Evolutionary conservation across 2,113 vertebrate genomes (phyloP), one percentile per base, ranked within the genome.

Genomic region (Corvus cornix): DNA sequence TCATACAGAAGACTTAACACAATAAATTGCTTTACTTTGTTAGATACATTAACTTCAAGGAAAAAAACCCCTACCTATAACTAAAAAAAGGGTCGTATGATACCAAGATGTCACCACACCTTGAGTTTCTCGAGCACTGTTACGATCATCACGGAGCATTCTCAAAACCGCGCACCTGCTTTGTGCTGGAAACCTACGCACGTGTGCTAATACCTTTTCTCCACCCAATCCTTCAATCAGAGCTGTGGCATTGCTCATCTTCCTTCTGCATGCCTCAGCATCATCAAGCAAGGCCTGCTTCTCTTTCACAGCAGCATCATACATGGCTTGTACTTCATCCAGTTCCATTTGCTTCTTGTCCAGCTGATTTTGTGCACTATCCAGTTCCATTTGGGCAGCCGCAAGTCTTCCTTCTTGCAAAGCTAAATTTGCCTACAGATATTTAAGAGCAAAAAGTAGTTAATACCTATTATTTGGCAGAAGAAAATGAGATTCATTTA

Each of bases 171-270:
- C 33, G 13, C 27, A 28, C 10, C 59, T 37, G 1, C 35, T 90
- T 43, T 60, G 28, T 63, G 30, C 44, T 70, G 48, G 43, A 55
- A 93, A 58, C 17, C 26, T 52, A 28, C 13, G 46, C 26, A 4
- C 14, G 51, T 23, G 37, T 69, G 24, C 43, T 17, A 31, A 52
- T 95, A 98, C 98, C 98, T 99, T 99, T 97, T 99, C 98, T 94
- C 97, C 98, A 44, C 97, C 98, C 51, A 99, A 94, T 13, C 98
- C 98, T 53, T 98, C 97, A 63, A 98, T 99, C 72, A 99, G 97
- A 52, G 98, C 97, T 13, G 97, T 98, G 52, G 98, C 98, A 11
- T 98, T 99, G 95, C 74, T 92, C 98, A 99, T 99, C 94, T 98
- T 99, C 60, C 70, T 96, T 16, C 98, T 98, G 94, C 98, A 99